Evolutionary conservation across 1,140 invertebrate genomes (phyloP).

Genomic region (Danaus plexippus): DNA sequence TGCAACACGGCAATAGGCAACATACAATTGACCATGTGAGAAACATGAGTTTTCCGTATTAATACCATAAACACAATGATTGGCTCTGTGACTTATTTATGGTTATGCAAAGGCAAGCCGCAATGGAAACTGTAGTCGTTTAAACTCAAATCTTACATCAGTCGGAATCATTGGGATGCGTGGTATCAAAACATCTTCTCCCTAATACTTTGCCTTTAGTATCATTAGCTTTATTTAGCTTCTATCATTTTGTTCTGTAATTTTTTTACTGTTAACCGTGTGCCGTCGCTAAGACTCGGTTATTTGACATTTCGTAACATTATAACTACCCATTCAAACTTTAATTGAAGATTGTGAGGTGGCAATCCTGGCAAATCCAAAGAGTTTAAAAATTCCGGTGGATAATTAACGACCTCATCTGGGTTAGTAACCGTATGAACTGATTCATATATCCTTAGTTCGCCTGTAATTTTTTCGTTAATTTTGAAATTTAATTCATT

Average conservation of each 20-base stretch:
- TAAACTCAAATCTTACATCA: slow-evolving; percentile 55
- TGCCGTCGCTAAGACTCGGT: slow-evolving; percentile 64
- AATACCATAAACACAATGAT: slow-evolving; percentile 42
- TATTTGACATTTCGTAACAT: slow-evolving; percentile 60
- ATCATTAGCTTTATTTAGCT: too few relatives aligned
- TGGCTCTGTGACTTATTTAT: slow-evolving; percentile 43
- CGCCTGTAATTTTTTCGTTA: slow-evolving; percentile 21
- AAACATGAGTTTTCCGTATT: slow-evolving; percentile 31
- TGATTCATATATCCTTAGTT: slow-evolving; percentile 24
- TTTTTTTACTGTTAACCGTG: slow-evolving; percentile 47
- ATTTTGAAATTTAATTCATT: slow-evolving; percentile 17
- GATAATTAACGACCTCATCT: slow-evolving; percentile 37
- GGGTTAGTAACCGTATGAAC: slow-evolving; percentile 22
- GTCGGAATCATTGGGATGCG: slow-evolving; percentile 51
- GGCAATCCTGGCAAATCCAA: slow-evolving; percentile 53
- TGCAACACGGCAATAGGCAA: too few relatives aligned
- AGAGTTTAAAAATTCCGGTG: slow-evolving; percentile 60
- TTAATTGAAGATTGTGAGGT: slow-evolving; percentile 51
- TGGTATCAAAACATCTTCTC: slow-evolving; percentile 44
- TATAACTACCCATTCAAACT: slow-evolving; percentile 57
- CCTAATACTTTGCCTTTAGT: slow-evolving; percentile 39
- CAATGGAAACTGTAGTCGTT: slow-evolving; percentile 23
- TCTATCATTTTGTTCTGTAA: slow-evolving; percentile 41
- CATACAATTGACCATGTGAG: too few relatives aligned
- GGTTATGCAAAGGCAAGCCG: slow-evolving; percentile 67